Percentiles rank a stretch among this genome's conserved stretches.
These are phyloP conservation scores for Drosophila pseudoobscura DNA, from an alignment of 1,140 invertebrate species.

Conservation along the genomic window DNA sequence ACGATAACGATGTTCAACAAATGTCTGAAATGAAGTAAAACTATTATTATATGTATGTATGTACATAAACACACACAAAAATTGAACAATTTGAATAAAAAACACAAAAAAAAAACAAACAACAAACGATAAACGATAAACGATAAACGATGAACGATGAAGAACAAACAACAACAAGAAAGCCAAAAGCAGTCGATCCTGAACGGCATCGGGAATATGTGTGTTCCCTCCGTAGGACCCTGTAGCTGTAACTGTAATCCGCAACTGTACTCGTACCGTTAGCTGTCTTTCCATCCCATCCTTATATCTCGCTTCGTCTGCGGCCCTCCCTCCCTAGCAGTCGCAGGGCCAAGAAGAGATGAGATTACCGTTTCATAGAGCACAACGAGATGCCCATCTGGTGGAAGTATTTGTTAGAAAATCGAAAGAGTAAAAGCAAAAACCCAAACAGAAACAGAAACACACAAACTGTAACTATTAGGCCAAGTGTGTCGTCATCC, in stretches of 20 bases:
- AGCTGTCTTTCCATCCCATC: no score
- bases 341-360: not conserved
- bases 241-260: no score
- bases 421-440: conserved; percentile 12
- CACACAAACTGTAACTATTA: conserved; percentile 33
- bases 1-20: conserved; percentile 50
- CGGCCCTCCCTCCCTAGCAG: no score
- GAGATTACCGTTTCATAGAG: not conserved
- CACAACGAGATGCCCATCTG: conserved; percentile 35
- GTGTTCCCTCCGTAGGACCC: no score
- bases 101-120: conserved; percentile 2
- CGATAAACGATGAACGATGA: not conserved
- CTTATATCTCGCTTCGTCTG: no score
- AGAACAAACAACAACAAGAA: not conserved
- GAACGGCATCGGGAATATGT: not conserved
- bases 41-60: conserved; percentile 50
- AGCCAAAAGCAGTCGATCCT: not conserved
- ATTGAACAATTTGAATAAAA: not conserved
- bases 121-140: not conserved
- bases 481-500: conserved; percentile 10
- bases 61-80: conserved; percentile 3
- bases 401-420: conserved; percentile 41
- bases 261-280: no score
- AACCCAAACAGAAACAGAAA: not conserved
- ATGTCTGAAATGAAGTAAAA: conserved; percentile 64